Evolutionary conservation across 2,113 vertebrate genomes (phyloP).

Genomic region (Andinoacara biseriatus): DNA sequence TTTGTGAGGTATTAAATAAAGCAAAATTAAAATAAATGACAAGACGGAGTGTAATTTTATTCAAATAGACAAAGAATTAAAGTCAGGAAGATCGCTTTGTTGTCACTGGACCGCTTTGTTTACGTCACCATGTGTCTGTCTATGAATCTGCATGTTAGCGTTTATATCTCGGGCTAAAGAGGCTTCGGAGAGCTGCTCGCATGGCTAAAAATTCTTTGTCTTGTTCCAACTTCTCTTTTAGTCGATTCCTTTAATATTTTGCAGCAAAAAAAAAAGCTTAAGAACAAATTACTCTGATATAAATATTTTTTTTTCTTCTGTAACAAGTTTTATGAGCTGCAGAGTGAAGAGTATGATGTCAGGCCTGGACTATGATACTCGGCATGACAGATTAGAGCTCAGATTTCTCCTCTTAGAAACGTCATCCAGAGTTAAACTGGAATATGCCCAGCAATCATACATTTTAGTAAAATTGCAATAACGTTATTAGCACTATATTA

Average conservation of each 20-base stretch:
- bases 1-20: no score
- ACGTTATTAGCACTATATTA: neutral
- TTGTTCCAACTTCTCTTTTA: neutral
- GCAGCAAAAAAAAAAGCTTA: neutral
- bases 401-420: no score
- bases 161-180: neutral
- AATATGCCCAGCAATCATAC: no score
- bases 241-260: neutral
- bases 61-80: neutral
- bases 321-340: neutral
- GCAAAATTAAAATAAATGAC: neutral
- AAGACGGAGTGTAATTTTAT: no score
- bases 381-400: neutral
- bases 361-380: neutral
- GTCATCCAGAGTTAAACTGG: no score
- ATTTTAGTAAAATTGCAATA: no score
- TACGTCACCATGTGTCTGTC: neutral
- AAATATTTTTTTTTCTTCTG: neutral
- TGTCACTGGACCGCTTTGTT: neutral
- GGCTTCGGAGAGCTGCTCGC: neutral
- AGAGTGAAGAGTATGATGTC: slow-evolving; percentile 7
- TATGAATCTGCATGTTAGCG: neutral
- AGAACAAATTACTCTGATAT: neutral
- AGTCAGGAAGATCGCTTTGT: neutral
- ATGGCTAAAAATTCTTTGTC: neutral